Base-by-base conservation (phyloP, 2,888 invertebrate genomes). In the Acronicta leporina region DNA sequence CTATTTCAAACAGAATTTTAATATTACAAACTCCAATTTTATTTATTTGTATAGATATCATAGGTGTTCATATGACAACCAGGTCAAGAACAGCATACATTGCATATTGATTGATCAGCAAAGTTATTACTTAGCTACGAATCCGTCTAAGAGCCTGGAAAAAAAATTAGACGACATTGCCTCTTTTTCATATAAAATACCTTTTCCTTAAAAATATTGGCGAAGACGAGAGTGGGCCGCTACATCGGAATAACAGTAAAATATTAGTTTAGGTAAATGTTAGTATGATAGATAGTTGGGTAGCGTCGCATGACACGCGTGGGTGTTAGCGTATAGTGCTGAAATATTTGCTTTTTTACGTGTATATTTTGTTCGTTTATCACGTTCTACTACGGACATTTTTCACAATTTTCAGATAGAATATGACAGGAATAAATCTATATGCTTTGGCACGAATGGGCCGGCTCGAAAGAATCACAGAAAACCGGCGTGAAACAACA, bases 211-310 rank as follows among this genome's bases (percentile, higher is more conserved):
- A 41, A 40, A 20, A 63, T 16, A 15, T 47, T 38, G n/a, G 8
- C 11, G 14, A 42, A 20, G 25, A 53, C 25, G 15, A 35, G 20
- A 44, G 16, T 16, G 9, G 43, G 13, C 13, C 11, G 15, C 5
- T n/a, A 25, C 25, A 15, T 27, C 33, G 46, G 49, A 52, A 61
- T 50, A 42, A 25, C 51, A 55, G 60, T 61, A 53, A 52, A 61
- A 68, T 62, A 69, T 73, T 50, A 67, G 68, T 56, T 73, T 61
- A 67, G 73, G 68, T 51, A 61, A 68, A 73, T 65, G 49, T 73
- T 52, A 16, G 7, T 47, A 14, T 69, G 68, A 73, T 44, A 55
- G 53, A 76, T 73, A 59, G 58, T 54, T 25, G 64, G 46, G 45
- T 43, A 52, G 47, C 53, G 46, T 20, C 52, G 45, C 51, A n/a